Percentiles rank a stretch among this genome's conserved stretches.
phyloP scores from a whole-genome alignment of 2,113 vertebrate species.

The Nycticryphes semicollaris region DNA sequence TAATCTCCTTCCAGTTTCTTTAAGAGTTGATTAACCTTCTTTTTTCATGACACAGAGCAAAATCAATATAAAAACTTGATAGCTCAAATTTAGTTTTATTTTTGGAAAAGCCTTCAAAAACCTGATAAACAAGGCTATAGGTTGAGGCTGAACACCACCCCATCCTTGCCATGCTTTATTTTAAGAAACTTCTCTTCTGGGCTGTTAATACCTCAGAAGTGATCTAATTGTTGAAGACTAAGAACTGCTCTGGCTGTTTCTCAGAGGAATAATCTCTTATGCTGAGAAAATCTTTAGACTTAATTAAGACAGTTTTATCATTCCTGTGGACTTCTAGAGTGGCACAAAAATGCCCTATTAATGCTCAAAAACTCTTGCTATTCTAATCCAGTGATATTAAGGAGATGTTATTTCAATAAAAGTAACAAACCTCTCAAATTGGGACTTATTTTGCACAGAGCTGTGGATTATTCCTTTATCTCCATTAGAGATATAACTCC shows the following conservation, averaged over 20 bases:
- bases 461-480: constrained; percentile 3
- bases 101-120: neutral
- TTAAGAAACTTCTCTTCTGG: neutral
- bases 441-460: neutral
- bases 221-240: constrained; percentile 41
- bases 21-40: neutral
- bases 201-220: neutral
- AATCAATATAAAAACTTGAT: neutral
- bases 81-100: neutral
- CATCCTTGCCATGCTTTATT: neutral
- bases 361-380: neutral
- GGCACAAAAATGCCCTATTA: constrained; percentile 16
- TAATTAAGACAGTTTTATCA: constrained; percentile 57
- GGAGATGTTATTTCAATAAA: constrained; percentile 8
- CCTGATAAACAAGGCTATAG: neutral
- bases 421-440: neutral
- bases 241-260: neutral
- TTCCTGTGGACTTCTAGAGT: constrained; percentile 31
- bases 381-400: constrained; percentile 23
- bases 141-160: neutral
- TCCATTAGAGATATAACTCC: neutral
- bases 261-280: constrained; percentile 39
- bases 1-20: neutral
- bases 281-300: constrained; percentile 50
- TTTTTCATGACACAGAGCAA: neutral